Percentiles rank a stretch among this genome's conserved stretches.
Evolutionary conservation across 2,888 invertebrate genomes (phyloP).

Genomic region (Drosophila eohydei): DNA sequence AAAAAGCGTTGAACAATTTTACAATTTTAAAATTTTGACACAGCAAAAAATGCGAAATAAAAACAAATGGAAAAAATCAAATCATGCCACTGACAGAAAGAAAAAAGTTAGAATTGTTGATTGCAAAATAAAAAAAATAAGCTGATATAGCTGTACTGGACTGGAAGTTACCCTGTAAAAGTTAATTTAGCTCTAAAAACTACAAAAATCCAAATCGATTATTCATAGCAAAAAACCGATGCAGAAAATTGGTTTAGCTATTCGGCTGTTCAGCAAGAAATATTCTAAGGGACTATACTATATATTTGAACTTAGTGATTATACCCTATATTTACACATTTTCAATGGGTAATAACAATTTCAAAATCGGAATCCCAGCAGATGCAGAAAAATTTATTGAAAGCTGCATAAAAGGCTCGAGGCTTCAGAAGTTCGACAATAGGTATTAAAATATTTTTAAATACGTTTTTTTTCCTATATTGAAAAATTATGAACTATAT

Average conservation of each 20-base stretch:
- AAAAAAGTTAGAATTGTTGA: slow-evolving; percentile 45
- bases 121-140: slow-evolving; percentile 45
- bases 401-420: not conserved
- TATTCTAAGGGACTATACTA: not conserved
- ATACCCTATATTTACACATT: not conserved
- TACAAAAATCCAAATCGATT: accelerated
- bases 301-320: not conserved
- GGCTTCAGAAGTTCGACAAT: slow-evolving; percentile 2
- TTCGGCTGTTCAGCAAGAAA: not conserved
- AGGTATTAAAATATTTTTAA: slow-evolving; percentile 11
- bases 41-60: slow-evolving; percentile 23
- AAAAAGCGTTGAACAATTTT: slow-evolving; percentile 46
- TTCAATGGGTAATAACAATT: slow-evolving; percentile 8
- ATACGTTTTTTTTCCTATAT: not conserved
- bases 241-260: not conserved
- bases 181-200: not conserved
- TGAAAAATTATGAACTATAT: no score
- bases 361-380: slow-evolving; percentile 19
- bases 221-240: no score
- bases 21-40: slow-evolving; percentile 47
- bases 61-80: slow-evolving; percentile 45
- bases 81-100: slow-evolving; percentile 50
- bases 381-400: slow-evolving; percentile 8
- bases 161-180: not conserved
- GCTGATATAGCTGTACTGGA: not conserved